Conservation (phyloP, 30 jellyfish, hydroid and myxozoan species). For the Clytia hemisphaerica region DNA sequence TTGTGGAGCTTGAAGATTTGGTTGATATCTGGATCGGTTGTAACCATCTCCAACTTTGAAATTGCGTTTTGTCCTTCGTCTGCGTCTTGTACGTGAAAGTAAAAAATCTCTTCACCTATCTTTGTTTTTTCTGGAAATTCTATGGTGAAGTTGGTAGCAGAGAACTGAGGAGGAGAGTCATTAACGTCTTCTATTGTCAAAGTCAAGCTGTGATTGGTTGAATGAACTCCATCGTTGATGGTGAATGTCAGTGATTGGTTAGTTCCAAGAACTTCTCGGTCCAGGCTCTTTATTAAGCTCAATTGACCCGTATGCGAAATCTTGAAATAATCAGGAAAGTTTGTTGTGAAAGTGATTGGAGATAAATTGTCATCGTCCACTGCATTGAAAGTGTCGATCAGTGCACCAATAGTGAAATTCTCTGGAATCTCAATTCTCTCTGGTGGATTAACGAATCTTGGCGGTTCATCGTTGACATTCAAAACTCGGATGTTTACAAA, state of each 20-base stretch:
- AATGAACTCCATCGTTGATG: neutral
- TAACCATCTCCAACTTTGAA: neutral
- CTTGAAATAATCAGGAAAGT: too few species aligned
- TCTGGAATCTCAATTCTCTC: conserved; percentile 38
- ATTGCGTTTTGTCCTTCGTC: neutral
- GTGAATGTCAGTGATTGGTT: too few species aligned
- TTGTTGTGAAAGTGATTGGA: too few species aligned
- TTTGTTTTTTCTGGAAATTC: neutral
- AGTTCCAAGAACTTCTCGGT: too few species aligned
- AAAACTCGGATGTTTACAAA: conserved; percentile 39
- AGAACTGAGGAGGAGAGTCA: conserved; percentile 23
- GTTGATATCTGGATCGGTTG: neutral
- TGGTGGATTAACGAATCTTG: conserved; percentile 39
- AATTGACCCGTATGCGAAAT: too few species aligned
- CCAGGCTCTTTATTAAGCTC: too few species aligned
- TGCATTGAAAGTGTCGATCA: conserved; percentile 34
- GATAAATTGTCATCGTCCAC: conserved; percentile 57
- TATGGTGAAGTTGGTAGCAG: neutral
- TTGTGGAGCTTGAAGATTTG: neutral
- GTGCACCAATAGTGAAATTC: conserved; percentile 70
- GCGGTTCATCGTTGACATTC: conserved; percentile 74
- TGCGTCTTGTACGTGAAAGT: neutral
- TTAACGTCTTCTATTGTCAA: neutral
- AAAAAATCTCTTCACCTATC: neutral
- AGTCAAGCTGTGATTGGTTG: neutral